These are phyloP conservation scores for Brachypodius melanocephalos DNA, from an alignment of 2,113 vertebrate species.

Conservation along the genomic window DNA sequence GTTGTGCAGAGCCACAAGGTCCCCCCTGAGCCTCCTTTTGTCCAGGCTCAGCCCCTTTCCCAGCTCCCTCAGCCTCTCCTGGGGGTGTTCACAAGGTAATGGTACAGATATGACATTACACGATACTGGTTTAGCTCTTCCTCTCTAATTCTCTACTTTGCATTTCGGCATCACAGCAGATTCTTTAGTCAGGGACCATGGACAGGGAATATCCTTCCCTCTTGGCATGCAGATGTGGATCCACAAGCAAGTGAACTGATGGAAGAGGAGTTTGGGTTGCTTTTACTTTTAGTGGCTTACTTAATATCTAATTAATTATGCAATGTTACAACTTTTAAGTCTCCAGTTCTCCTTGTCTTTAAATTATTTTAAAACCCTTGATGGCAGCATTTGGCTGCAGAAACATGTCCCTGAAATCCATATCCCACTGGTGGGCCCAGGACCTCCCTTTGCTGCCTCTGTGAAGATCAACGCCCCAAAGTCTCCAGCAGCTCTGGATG, in stretches of 20 bases:
- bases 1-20: not conserved
- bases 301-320: not conserved
- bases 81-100: not conserved
- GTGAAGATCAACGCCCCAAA: not conserved
- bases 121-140: not conserved
- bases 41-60: not conserved
- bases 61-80: not conserved
- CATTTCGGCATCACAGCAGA: not conserved
- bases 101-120: fast-evolving
- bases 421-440: too few relatives aligned
- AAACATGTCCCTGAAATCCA: not conserved
- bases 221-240: not conserved
- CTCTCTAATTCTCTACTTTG: not conserved
- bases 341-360: not conserved
- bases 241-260: not conserved
- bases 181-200: not conserved
- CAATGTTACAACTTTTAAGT: not conserved
- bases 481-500: not conserved
- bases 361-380: not conserved
- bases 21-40: not conserved
- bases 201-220: not conserved
- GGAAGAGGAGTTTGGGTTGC: not conserved
- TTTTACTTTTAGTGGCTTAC: not conserved
- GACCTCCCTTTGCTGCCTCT: not conserved
- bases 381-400: not conserved